These are phyloP conservation scores for Apostichopus leukothele DNA, from an alignment of 53 echinoderm and acorn worm species.

Conservation along the genomic window DNA sequence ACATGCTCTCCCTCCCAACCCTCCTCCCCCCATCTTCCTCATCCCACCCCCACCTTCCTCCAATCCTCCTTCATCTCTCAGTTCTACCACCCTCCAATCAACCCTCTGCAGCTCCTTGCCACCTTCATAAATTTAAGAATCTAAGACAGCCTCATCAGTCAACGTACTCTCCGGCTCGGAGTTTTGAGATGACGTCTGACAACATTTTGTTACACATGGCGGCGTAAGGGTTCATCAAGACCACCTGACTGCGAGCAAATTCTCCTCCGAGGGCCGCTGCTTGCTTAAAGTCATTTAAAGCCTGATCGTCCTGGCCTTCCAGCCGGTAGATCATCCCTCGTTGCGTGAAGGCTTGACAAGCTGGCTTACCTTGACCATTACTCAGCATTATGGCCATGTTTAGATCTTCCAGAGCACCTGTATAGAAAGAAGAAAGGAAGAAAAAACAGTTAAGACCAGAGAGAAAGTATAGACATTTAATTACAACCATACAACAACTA, in stretches of 20 bases:
- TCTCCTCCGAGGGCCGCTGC: conserved; percentile 84
- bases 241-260: conserved; percentile 88
- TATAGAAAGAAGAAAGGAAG: neutral
- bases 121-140: neutral
- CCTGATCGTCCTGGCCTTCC: conserved; percentile 70
- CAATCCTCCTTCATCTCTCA: neutral
- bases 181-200: conserved; percentile 71
- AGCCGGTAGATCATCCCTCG: conserved; percentile 79
- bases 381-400: conserved; percentile 87
- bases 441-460: neutral
- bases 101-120: neutral
- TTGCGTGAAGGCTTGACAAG: conserved; percentile 84
- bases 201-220: conserved; percentile 99
- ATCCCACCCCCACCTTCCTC: too few species aligned
- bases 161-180: conserved; percentile 63
- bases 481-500: too few species aligned
- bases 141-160: conserved; percentile 19
- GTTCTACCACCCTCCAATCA: neutral
- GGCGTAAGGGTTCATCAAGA: conserved; percentile 91
- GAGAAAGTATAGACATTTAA: too few species aligned
- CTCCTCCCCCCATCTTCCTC: too few species aligned
- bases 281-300: conserved; percentile 74
- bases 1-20: too few species aligned
- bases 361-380: conserved; percentile 69
- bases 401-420: conserved; percentile 86